Base-by-base conservation (phyloP, 2,888 invertebrate genomes). In the Fragum fragum region DNA sequence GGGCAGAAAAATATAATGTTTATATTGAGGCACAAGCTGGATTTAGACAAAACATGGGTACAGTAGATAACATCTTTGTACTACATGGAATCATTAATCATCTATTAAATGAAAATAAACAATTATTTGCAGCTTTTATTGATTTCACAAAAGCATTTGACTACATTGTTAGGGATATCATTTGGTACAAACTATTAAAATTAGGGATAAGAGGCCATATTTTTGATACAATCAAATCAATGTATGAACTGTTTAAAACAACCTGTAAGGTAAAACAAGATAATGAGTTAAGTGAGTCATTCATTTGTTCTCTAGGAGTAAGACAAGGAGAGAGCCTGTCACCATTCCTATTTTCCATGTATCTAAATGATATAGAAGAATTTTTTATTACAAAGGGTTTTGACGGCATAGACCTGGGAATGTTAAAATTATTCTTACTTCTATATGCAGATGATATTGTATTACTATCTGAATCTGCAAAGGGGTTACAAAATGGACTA, bases 71-170 rank as follows among this genome's bases (percentile, higher is more conserved):
- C 28, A 55, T 71, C 1, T 73, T 61, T 28, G 39, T 73, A 7
- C n/a, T 73, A 6, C 39, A 61, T 61, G 61, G 61, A 18, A 5
- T 61, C 0, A 61, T 73, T 9, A 61, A 42, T 39, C 61, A 73
- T 42, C 11, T 63, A 2, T 18, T 73, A 18, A 73, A 63, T 21
- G 18, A 47, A 16, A 47, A 47, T 6, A 47, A 73, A 29, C 39
- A 29, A 28, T 28, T 73, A 11, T 73, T 28, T 61, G 23, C 9
- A 39, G 61, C 39, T 9, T 73, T 73, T 47, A 32, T 73, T 26
- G 73, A 73, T 26, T 61, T 72, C 18, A 72, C 36, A 14, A 72
- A 59, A 18, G 72, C 72, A n/a, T 71, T 72, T 72, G 72, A 72
- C 23, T 59, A 59, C 39, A 32, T 72, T 1, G 36, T 59, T 1